Base-by-base conservation (phyloP, 2,113 vertebrate species). In the Chloropsis cyanopogon region DNA sequence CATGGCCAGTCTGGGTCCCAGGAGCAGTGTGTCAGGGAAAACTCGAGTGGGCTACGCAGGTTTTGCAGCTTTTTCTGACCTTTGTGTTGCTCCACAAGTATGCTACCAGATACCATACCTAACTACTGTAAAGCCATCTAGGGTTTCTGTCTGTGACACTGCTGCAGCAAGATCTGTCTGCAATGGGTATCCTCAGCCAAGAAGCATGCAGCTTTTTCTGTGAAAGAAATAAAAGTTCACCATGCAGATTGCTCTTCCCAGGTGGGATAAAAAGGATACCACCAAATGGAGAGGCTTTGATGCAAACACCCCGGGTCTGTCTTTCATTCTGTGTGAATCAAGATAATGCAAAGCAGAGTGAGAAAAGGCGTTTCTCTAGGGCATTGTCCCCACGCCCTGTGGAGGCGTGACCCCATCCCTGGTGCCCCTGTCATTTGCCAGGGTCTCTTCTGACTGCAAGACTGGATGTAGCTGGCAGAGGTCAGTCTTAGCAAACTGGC, bases 341-440 rank as follows among this genome's bases (percentile, higher is more conserved):
- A n/a, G 24, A 20, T 25, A 33, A 41, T 56, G 15, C 39, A 75
- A 52, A 83, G 46, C 44, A 66, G 37, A 46, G 28, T 14, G 22
- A 35, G 39, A 19, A 83, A 44, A 75, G 13, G 9, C 2, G 0
- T 82, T 92, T 82, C 33, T 46, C 20, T 29, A 26, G 31, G 39
- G 12, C 28, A 46, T 25, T 6, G 0, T 20, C 13, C 9, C 21
- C 19, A 39, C 7, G 3, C 13, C 0, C 0, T 6, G 6, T 1
- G 0, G 1, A 89, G 44, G 23, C 0, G 0, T 69, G 44, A 77
- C n/a, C 5, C 26, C 1, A 0, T 50, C 16, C 60, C 41, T 2
- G 0, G 26, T 37, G 15, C 52, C 33, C 21, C 33, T 77, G 25
- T 49, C 4, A 0, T 68, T 60, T 29, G 21, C 76, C 66, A 88